These are phyloP conservation scores for Pegoplata infirma DNA, from an alignment of 2,888 invertebrate species.

Conservation along the genomic window DNA sequence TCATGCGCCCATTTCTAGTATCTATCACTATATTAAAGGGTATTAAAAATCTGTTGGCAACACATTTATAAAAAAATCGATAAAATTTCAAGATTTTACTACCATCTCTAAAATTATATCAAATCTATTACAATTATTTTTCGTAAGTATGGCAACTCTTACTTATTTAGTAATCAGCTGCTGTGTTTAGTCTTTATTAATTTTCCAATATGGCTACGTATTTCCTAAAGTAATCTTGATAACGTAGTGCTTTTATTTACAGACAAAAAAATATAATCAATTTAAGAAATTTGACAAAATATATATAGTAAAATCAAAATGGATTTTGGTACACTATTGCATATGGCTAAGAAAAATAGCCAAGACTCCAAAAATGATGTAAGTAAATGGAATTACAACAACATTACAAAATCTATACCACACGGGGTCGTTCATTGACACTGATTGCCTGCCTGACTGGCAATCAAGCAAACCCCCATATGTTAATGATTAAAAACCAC, in stretches of 20 bases:
- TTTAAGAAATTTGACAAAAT: background rate
- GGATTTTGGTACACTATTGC: conserved; percentile 83
- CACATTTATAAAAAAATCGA: too few relatives aligned
- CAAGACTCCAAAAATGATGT: conserved; percentile 75
- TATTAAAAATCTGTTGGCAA: too few relatives aligned
- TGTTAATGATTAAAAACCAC: conserved; percentile 5
- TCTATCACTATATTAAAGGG: too few relatives aligned
- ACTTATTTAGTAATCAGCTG: conserved; percentile 30
- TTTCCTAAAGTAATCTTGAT: conserved; percentile 30
- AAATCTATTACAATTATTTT: background rate
- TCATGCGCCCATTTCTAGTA: too few relatives aligned
- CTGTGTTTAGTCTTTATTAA: conserved; percentile 45
- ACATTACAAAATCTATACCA: background rate
- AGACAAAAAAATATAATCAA: background rate
- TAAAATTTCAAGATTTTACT: too few relatives aligned
- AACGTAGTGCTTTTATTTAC: conserved; percentile 34
- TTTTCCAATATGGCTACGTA: conserved; percentile 54
- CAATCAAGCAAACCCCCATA: conserved; percentile 12
- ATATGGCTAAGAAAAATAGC: conserved; percentile 82
- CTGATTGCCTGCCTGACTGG: too few relatives aligned
- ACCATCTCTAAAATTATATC: too few relatives aligned
- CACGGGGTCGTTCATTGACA: conserved; percentile 10
- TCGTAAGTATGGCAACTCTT: background rate
- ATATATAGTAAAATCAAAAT: conserved; percentile 69
- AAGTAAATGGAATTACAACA: conserved; percentile 57